These are phyloP conservation scores for Heterodera carotae DNA, from an alignment of 1,140 invertebrate genomes.

Conservation along the genomic window DNA sequence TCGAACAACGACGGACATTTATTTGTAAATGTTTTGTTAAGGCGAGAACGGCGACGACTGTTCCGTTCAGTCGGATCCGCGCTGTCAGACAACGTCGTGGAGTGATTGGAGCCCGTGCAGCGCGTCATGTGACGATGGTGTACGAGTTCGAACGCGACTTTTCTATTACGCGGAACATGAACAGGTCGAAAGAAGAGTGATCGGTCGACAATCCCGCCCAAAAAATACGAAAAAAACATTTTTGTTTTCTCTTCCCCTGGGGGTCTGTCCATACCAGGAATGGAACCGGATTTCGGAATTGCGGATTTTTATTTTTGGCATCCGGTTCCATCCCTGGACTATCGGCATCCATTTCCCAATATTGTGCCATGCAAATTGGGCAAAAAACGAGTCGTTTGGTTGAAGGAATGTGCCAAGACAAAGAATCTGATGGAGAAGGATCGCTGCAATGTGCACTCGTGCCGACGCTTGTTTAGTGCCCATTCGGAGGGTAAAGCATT, in stretches of 20 bases:
- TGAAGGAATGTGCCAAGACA: constrained; percentile 53
- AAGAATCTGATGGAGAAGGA: constrained; percentile 64
- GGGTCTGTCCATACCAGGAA: too few relatives aligned
- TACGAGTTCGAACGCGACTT: constrained; percentile 67
- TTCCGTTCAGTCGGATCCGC: constrained; percentile 58
- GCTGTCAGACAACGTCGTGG: constrained; percentile 75
- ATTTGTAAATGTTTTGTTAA: constrained; percentile 32
- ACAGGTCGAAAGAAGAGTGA: constrained; percentile 19
- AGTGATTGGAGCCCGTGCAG: constrained; percentile 79
- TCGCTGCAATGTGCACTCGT: constrained; percentile 56
- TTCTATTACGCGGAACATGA: constrained; percentile 64
- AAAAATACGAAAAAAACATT: too few relatives aligned
- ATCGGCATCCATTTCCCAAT: too few relatives aligned
- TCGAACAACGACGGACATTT: constrained; percentile 27
- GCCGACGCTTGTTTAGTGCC: constrained; percentile 52
- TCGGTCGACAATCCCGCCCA: too few relatives aligned
- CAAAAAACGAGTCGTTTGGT: neutral
- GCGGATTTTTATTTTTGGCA: too few relatives aligned
- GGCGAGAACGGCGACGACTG: constrained; percentile 63
- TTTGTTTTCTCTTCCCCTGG: too few relatives aligned
- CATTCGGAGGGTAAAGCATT: constrained; percentile 66
- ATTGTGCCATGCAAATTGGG: too few relatives aligned
- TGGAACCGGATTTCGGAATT: too few relatives aligned
- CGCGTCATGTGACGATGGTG: constrained; percentile 75
- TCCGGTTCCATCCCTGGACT: too few relatives aligned